Evolutionary conservation across 2,888 invertebrate species (phyloP).

Genomic region (Amiota communis): DNA sequence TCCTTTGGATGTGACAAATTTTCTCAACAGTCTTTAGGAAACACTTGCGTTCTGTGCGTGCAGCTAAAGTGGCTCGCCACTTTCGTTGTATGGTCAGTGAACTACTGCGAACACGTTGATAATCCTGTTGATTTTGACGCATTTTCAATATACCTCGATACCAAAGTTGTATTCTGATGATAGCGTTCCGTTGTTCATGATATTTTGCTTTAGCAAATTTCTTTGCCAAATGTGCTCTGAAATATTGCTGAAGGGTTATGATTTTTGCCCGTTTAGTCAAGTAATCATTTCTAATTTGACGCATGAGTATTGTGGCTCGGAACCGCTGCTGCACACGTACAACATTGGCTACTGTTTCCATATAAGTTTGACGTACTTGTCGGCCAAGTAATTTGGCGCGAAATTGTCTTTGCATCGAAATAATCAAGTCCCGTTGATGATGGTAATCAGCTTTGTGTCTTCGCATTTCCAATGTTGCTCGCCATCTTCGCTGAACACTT

Average conservation of each 20-base stretch:
- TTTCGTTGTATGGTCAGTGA: conserved; percentile 60
- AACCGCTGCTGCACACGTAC: conserved; percentile 70
- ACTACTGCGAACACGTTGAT: conserved; percentile 45
- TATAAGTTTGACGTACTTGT: conserved; percentile 48
- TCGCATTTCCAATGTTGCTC: conserved; percentile 52
- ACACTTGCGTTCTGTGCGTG: conserved; percentile 41
- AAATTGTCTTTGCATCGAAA: conserved; percentile 67
- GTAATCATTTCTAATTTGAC: conserved; percentile 49
- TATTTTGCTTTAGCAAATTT: conserved; percentile 45
- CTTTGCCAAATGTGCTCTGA: conserved; percentile 64
- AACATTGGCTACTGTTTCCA: conserved; percentile 65
- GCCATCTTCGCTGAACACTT: conserved; percentile 53
- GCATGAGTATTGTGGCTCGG: conserved; percentile 57
- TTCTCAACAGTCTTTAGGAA: conserved; percentile 48
- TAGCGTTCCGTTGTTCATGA: conserved; percentile 49
- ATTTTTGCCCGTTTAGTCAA: conserved; percentile 53
- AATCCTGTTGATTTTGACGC: conserved; percentile 38
- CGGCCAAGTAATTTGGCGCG: conserved; percentile 51
- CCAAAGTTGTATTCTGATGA: conserved; percentile 56
- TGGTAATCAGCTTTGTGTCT: conserved; percentile 41
- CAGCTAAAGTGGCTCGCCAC: conserved; percentile 66
- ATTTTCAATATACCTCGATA: conserved; percentile 52
- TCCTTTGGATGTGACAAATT: conserved; percentile 70
- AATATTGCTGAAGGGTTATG: conserved; percentile 63
- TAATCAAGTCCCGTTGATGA: background rate